phyloP scores from a whole-genome alignment of 1,140 invertebrate genomes.

The Zaprionus tsacasi region DNA sequence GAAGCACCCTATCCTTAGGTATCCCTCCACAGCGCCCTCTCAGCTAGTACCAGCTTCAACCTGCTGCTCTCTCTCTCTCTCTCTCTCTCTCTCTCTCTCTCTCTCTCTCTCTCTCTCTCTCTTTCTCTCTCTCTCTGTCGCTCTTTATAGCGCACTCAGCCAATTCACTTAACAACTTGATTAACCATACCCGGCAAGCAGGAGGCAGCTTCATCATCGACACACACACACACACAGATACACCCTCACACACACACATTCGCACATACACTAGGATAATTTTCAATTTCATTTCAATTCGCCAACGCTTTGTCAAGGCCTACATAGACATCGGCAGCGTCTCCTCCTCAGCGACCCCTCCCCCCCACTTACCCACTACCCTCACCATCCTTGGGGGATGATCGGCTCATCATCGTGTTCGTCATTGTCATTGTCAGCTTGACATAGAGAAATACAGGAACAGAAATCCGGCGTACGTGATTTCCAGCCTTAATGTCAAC shows the following conservation, averaged over 20 bases:
- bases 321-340: conserved; percentile 9
- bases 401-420: conserved; percentile 25
- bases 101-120: neutral
- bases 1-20: too few species aligned
- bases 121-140: neutral
- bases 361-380: neutral
- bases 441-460: conserved; percentile 55
- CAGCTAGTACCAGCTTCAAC: neutral
- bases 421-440: conserved; percentile 41
- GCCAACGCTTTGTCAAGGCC: conserved; percentile 45
- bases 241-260: conserved; percentile 1
- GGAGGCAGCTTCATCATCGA: conserved; percentile 39
- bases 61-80: too few species aligned
- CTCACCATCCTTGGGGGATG: neutral
- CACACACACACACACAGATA: conserved; percentile 2
- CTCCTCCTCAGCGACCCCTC: too few species aligned
- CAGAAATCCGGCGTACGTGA: conserved; percentile 77
- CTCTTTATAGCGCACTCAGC: conserved; percentile 26
- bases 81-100: neutral
- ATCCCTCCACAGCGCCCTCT: too few species aligned
- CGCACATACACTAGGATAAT: conserved; percentile 47
- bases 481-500: conserved; percentile 75
- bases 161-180: conserved; percentile 79
- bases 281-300: conserved; percentile 77
- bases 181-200: conserved; percentile 50